Conservation (phyloP, 2,888 invertebrate species). For the Cryptophagus acutangulus region DNA sequence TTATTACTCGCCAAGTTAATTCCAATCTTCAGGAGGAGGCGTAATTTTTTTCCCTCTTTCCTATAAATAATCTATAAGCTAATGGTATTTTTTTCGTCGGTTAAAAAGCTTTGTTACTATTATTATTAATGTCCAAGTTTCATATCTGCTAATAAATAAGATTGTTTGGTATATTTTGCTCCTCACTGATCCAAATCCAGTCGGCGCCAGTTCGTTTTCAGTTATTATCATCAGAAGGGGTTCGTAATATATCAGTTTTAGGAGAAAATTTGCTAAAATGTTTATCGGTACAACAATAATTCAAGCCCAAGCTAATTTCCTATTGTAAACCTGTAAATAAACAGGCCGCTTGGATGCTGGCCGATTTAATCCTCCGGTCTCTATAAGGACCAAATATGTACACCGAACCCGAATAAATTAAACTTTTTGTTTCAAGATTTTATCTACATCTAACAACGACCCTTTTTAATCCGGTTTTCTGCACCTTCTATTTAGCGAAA, state of each 20-base stretch:
- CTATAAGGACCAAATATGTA: slow-evolving; percentile 33
- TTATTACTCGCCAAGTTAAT: slow-evolving; percentile 20
- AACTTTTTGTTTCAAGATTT: slow-evolving; percentile 38
- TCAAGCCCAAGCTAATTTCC: slow-evolving; percentile 36
- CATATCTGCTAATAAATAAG: slow-evolving; percentile 3
- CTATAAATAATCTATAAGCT: not conserved
- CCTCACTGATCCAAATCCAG: slow-evolving; percentile 3
- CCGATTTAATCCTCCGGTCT: slow-evolving; percentile 35
- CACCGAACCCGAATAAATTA: slow-evolving; percentile 37
- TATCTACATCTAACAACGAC: slow-evolving; percentile 31
- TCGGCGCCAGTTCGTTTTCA: slow-evolving; percentile 3
- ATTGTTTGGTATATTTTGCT: slow-evolving; percentile 2
- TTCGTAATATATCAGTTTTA: slow-evolving; percentile 4
- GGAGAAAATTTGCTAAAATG: too few species aligned
- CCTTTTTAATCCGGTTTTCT: slow-evolving; percentile 32
- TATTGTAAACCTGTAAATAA: slow-evolving; percentile 33
- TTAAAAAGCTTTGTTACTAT: too few species aligned
- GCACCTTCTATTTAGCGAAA: slow-evolving; percentile 24
- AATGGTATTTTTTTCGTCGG: not conserved
- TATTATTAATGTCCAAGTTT: slow-evolving; percentile 1
- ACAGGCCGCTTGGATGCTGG: slow-evolving; percentile 32
- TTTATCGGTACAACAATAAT: too few species aligned
- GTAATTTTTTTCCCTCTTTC: not conserved
- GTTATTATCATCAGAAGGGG: slow-evolving; percentile 2
- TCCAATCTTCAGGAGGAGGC: not conserved